Evolutionary conservation across 2,888 invertebrate species (phyloP).

Genomic region (Aricia artaxerxes): DNA sequence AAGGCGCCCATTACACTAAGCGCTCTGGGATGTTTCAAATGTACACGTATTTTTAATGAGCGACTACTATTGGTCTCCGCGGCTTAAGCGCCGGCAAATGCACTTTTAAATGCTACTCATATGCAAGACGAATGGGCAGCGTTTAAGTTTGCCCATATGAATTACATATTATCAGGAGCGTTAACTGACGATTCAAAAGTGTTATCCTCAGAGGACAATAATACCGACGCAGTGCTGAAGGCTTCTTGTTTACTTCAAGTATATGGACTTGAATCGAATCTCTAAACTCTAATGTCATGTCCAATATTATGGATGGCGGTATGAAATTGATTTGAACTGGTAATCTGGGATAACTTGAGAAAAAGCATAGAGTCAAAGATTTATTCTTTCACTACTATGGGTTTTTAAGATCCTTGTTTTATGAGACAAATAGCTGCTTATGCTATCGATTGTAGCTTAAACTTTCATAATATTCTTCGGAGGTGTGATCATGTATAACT

Average conservation of each 20-base stretch:
- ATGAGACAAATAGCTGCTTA: not conserved
- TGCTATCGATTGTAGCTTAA: not conserved
- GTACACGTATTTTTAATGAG: constrained; percentile 26
- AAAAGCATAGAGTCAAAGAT: not conserved
- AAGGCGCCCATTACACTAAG: constrained; percentile 28
- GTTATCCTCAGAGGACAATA: not conserved
- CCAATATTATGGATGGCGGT: not conserved
- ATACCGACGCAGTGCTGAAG: not conserved
- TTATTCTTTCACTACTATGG: too few relatives aligned
- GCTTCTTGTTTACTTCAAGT: not conserved
- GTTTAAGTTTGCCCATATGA: not conserved
- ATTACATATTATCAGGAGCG: not conserved
- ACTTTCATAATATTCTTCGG: not conserved
- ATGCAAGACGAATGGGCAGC: not conserved
- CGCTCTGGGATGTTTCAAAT: constrained; percentile 29
- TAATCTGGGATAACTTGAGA: not conserved
- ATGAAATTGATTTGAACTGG: not conserved
- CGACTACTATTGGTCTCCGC: constrained; percentile 19
- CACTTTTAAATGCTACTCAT: constrained; percentile 27
- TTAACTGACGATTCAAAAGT: not conserved
- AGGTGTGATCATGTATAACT: not conserved
- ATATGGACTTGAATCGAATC: not conserved
- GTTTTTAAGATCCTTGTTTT: not conserved
- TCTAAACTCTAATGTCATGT: not conserved
- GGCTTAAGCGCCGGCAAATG: constrained; percentile 22